phyloP scores from a whole-genome alignment of 2,888 invertebrate genomes.

The Drosophila mayaguana region DNA sequence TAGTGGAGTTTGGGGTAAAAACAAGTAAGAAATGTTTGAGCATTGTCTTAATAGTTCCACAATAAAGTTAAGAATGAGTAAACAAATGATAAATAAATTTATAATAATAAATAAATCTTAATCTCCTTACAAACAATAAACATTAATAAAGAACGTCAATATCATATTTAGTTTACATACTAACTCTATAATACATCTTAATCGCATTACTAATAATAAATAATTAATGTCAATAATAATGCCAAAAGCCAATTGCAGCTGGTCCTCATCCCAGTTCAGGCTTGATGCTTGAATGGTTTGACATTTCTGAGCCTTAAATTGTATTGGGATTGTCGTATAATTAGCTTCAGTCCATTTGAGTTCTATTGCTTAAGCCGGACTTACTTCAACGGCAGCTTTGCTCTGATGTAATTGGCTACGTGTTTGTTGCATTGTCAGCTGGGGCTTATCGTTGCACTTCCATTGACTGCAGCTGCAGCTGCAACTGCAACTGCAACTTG shows the following conservation, averaged over 20 bases:
- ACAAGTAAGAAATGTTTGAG: too few relatives aligned
- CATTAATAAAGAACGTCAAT: too few relatives aligned
- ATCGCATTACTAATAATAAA: neutral
- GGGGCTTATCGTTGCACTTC: conserved; percentile 51
- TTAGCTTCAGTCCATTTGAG: conserved; percentile 13
- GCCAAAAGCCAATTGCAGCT: neutral
- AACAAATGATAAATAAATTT: too few relatives aligned
- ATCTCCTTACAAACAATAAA: too few relatives aligned
- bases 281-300: neutral
- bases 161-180: too few relatives aligned
- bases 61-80: too few relatives aligned
- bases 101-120: too few relatives aligned
- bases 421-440: conserved; percentile 46
- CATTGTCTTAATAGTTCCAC: too few relatives aligned
- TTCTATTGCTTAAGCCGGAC: conserved; percentile 22
- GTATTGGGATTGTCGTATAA: conserved; percentile 9
- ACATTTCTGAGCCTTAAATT: too few relatives aligned
- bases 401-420: conserved; percentile 35
- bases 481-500: conserved; percentile 36
- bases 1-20: too few relatives aligned
- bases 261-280: accelerated
- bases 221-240: neutral
- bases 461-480: conserved; percentile 44
- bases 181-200: neutral
- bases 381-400: conserved; percentile 18